A percentile compares a stretch with the other conserved stretches of the same genome.
Evolutionary conservation across 2,113 vertebrate species (phyloP).

Genomic region (Leptocoma aspasia): DNA sequence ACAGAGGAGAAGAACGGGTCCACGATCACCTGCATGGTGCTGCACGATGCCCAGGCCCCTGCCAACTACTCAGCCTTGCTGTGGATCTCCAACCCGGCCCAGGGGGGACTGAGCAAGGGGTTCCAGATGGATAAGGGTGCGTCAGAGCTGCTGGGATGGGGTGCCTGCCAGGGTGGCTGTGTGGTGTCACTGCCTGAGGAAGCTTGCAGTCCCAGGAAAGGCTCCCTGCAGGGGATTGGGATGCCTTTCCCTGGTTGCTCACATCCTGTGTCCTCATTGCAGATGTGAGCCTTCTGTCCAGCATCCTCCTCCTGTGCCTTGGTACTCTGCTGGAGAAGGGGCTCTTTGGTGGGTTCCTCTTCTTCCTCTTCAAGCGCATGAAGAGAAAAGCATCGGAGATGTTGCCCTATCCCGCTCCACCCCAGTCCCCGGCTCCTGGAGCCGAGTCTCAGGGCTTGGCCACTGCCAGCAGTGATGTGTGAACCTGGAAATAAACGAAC

Average conservation of each 20-base stretch:
- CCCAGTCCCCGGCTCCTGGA: rapidly evolving
- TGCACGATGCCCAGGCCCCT: constrained; percentile 19
- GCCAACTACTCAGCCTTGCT: rapidly evolving
- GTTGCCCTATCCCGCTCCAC: rapidly evolving
- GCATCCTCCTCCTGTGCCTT: neutral
- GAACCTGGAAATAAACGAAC: neutral
- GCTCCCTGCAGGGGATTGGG: rapidly evolving
- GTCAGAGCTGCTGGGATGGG: neutral
- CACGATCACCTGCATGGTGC: constrained; percentile 51
- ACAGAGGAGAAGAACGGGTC: neutral
- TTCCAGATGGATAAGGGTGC: rapidly evolving
- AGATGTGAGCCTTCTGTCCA: neutral
- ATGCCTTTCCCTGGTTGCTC: neutral
- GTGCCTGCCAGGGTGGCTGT: rapidly evolving
- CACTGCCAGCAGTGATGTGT: rapidly evolving
- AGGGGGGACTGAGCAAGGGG: rapidly evolving
- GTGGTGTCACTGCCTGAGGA: neutral
- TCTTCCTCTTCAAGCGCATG: neutral
- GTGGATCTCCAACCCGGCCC: rapidly evolving
- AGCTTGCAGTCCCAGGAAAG: neutral
- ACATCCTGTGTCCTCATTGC: neutral
- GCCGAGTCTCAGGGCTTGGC: rapidly evolving
- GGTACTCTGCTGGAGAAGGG: neutral
- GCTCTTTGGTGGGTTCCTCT: neutral
- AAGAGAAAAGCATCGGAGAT: rapidly evolving